Conservation (phyloP, 2,888 invertebrate species). For the Eristalis pertinax region DNA sequence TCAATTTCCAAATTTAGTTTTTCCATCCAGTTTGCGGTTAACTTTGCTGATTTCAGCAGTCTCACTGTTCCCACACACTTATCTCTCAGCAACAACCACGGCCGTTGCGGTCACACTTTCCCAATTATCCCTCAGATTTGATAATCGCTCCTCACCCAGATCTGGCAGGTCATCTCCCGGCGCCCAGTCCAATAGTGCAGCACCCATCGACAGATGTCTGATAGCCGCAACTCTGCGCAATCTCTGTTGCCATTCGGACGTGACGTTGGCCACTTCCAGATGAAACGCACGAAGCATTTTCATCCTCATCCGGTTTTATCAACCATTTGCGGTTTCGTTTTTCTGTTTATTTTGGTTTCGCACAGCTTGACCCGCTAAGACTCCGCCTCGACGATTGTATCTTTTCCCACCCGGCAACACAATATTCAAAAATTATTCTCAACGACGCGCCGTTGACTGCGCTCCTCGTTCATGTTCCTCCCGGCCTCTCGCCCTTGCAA, state of each 20-base stretch:
- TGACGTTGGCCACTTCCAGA: not conserved
- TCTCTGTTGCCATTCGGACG: slow-evolving; percentile 33
- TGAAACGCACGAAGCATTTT: not conserved
- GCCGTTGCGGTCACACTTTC: not conserved
- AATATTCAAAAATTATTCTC: not conserved
- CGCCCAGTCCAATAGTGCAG: not conserved
- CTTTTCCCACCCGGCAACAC: not conserved
- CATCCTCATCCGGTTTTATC: slow-evolving; percentile 26
- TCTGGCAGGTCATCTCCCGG: not conserved
- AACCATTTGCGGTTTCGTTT: slow-evolving; percentile 23
- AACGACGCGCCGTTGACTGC: not conserved
- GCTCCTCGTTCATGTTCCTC: not conserved
- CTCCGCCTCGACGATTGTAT: not conserved
- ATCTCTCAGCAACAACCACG: not conserved
- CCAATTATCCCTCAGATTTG: not conserved
- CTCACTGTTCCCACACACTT: not conserved
- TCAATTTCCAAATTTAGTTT: not conserved
- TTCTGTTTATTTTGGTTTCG: slow-evolving; percentile 19
- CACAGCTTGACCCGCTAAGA: not conserved
- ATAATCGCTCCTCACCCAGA: not conserved
- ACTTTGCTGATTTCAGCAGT: not conserved
- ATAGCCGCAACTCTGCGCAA: not conserved
- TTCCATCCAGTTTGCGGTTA: not conserved
- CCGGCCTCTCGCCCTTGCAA: not conserved
- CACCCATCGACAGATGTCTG: not conserved